phyloP scores from a whole-genome alignment of 2,888 invertebrate species.

The Norana najaformis region DNA sequence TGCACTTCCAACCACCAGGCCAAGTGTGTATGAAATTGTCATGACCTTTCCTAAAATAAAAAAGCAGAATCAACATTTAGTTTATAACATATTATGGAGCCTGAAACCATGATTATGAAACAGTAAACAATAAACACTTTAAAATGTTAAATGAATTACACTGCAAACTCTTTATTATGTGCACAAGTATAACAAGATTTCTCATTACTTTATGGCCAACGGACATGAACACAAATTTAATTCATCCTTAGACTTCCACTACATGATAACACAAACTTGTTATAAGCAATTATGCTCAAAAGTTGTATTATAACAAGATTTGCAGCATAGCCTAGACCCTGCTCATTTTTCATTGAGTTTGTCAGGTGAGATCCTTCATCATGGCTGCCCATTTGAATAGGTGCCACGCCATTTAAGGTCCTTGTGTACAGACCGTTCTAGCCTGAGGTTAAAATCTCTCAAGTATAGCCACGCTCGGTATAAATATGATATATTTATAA shows the following conservation, averaged over 20 bases:
- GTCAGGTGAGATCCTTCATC: too few relatives aligned
- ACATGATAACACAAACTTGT: not conserved
- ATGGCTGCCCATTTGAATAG: too few relatives aligned
- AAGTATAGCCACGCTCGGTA: too few relatives aligned
- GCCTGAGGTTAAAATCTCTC: too few relatives aligned
- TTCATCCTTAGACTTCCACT: not conserved
- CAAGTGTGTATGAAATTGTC: slow-evolving; percentile 87
- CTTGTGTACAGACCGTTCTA: too few relatives aligned
- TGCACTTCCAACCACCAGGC: slow-evolving; percentile 80
- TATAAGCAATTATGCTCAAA: not conserved
- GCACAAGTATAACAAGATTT: not conserved
- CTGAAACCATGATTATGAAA: too few relatives aligned
- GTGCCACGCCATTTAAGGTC: too few relatives aligned
- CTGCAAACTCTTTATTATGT: not conserved
- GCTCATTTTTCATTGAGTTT: not conserved
- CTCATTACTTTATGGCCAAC: not conserved
- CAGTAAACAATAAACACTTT: too few relatives aligned
- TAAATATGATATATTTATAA: too few relatives aligned
- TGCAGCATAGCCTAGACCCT: not conserved
- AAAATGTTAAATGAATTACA: not conserved
- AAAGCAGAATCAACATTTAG: not conserved
- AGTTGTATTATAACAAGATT: not conserved
- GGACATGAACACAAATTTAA: not conserved
- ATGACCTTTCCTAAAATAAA: slow-evolving; percentile 78
- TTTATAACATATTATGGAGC: not conserved